Base-by-base conservation (phyloP, 2,113 vertebrate species). In the Hyla sarda region DNA sequence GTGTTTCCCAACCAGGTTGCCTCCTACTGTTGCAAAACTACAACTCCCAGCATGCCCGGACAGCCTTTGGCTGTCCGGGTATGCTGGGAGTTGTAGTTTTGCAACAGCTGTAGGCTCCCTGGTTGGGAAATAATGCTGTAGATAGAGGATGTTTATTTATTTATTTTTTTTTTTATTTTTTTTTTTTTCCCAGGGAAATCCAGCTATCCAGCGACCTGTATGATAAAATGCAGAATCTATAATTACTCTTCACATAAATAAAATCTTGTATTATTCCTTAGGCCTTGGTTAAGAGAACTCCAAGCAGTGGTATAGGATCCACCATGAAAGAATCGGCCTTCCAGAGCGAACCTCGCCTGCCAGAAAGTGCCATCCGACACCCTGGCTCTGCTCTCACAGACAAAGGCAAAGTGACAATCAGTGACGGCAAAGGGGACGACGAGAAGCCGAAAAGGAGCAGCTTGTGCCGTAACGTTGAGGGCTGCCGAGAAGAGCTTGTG, bases 361-460 rank as follows among this genome's bases (percentile, higher is more conserved):
- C 97, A 0, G 98, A 99, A 90, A 99, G 96, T 5, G 95, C 97
- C 85, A 94, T 98, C 80, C 96, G 98, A 30, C 98, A 97, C 16
- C 93, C 97, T 3, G 97, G 93, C 84, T 91, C 96, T 1, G 97
- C 97, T 0, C 96, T 97, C 0, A 96, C 97, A 0, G 98, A 99
- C 90, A 99, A 98, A 86, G 94, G 96, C 89, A 98, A 98, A 90
- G 96, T 97, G 88, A 97, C 97, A 83, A 95, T 97, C 93, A 97
- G 95, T 2, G 98, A 99, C 11, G 97, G 97, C 34, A 98, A 97
- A 88, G 92, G 92, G n/a, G 90, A 94, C 0, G 97, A 99, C 30
- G 98, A 99, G 54, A 97, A 96, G 86, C 98, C 97, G 69, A 99
- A 99, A 91, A 99, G 99, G 92, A 98, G 96, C 93, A 98, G 95